Conservation (phyloP, 2,113 vertebrate genomes). For the Prionailurus bengalensis region DNA sequence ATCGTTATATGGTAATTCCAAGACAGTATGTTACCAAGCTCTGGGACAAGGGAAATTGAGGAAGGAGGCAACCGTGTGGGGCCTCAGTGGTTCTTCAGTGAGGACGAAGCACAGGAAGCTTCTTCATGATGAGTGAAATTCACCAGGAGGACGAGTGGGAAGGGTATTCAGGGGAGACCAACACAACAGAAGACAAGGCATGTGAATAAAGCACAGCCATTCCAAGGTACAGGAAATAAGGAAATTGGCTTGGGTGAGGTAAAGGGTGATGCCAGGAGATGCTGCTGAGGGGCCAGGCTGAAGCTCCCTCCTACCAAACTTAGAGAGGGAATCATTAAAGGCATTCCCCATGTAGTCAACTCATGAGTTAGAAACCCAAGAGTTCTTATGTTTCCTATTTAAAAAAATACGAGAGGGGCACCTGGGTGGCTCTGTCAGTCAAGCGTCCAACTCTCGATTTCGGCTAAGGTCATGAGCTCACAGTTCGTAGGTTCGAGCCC, state of each 20-base stretch:
- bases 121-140: not conserved
- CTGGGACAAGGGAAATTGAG: not conserved
- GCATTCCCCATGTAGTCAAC: not conserved
- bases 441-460: too few species aligned
- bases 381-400: not conserved
- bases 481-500: too few species aligned
- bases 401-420: conserved; percentile 23
- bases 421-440: too few species aligned
- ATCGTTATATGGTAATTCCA: not conserved
- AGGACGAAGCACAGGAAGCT: not conserved
- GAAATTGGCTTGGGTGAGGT: not conserved
- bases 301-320: not conserved
- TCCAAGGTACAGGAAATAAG: not conserved
- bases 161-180: not conserved
- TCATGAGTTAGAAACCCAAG: not conserved
- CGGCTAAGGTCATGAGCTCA: too few species aligned
- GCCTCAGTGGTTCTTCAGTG: not conserved
- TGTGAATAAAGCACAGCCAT: not conserved
- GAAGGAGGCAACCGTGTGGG: not conserved
- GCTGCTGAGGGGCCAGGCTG: not conserved
- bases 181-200: not conserved
- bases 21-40: not conserved
- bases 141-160: not conserved
- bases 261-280: not conserved
- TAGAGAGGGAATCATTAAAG: not conserved